These are phyloP conservation scores for Thalpophila matura DNA, from an alignment of 2,888 invertebrate genomes.

Conservation along the genomic window DNA sequence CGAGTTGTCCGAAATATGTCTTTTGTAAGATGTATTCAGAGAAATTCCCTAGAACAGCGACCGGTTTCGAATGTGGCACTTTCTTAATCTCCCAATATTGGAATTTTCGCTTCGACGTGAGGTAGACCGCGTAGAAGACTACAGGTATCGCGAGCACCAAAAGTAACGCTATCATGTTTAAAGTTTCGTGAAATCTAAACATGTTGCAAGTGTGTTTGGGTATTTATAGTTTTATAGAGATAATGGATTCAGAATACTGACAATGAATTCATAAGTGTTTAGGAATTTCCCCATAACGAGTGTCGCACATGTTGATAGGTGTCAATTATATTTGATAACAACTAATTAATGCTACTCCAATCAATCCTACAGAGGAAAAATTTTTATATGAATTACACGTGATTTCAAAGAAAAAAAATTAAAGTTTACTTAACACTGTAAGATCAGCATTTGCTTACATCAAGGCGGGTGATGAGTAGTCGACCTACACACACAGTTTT, in stretches of 20 bases:
- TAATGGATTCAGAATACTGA: conserved; percentile 7
- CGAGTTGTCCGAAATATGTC: conserved; percentile 61
- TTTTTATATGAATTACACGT: too few species aligned
- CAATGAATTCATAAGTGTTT: conserved; percentile 10
- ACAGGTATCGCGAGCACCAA: conserved; percentile 17
- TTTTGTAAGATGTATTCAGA: conserved; percentile 69
- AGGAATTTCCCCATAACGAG: conserved; percentile 2
- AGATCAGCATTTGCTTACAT: background rate
- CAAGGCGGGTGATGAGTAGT: too few species aligned
- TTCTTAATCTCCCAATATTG: conserved; percentile 75
- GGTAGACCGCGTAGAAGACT: conserved; percentile 53
- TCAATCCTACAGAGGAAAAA: too few species aligned
- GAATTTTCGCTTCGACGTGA: conserved; percentile 66
- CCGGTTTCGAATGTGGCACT: conserved; percentile 69
- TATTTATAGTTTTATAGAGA: conserved; percentile 29
- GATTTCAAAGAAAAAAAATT: too few species aligned
- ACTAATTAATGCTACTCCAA: too few species aligned
- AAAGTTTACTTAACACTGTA: background rate
- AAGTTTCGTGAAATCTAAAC: background rate
- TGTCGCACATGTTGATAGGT: background rate
- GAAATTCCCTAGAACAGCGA: conserved; percentile 77
- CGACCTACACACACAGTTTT: background rate
- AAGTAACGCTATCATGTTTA: conserved; percentile 40
- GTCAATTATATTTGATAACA: background rate
- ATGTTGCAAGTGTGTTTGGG: background rate